Percentiles rank a stretch among this genome's conserved stretches.
These are phyloP conservation scores for Pangasius djambal DNA, from an alignment of 2,797 vertebrate genomes.

Conservation along the genomic window DNA sequence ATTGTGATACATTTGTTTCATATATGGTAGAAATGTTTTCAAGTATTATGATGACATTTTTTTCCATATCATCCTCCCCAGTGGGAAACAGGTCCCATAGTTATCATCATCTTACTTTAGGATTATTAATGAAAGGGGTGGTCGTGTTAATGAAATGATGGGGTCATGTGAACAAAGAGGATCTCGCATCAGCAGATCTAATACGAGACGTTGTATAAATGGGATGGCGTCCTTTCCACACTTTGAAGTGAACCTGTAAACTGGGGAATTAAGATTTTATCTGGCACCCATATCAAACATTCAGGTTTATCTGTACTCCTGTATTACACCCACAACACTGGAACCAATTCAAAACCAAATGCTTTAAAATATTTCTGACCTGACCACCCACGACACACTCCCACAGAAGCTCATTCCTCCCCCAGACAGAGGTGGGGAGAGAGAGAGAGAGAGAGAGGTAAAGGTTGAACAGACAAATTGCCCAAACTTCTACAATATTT, in stretches of 20 bases:
- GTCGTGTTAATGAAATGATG: too few relatives aligned
- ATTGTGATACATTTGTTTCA: too few relatives aligned
- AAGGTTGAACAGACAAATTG: background rate
- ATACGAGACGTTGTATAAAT: slow-evolving; percentile 4
- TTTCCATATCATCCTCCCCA: background rate
- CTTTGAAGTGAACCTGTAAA: background rate
- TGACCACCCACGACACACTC: slow-evolving; percentile 19
- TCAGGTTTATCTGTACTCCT: slow-evolving; percentile 1
- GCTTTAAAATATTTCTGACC: slow-evolving; percentile 32
- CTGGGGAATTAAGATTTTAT: slow-evolving; percentile 29
- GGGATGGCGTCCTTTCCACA: background rate
- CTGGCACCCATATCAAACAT: background rate
- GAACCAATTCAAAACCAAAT: slow-evolving; percentile 14
- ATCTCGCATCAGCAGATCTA: background rate
- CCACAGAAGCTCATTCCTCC: background rate
- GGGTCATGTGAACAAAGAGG: background rate
- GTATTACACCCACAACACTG: slow-evolving; percentile 1
- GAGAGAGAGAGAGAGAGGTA: background rate
- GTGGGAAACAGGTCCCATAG: too few relatives aligned
- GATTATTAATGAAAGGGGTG: background rate
- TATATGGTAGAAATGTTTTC: too few relatives aligned
- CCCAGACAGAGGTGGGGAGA: background rate
- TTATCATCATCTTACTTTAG: background rate
- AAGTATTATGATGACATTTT: background rate
- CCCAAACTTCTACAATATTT: background rate